phyloP scores from a whole-genome alignment of 2,113 vertebrate genomes.

The Brachypteracias leptosomus region DNA sequence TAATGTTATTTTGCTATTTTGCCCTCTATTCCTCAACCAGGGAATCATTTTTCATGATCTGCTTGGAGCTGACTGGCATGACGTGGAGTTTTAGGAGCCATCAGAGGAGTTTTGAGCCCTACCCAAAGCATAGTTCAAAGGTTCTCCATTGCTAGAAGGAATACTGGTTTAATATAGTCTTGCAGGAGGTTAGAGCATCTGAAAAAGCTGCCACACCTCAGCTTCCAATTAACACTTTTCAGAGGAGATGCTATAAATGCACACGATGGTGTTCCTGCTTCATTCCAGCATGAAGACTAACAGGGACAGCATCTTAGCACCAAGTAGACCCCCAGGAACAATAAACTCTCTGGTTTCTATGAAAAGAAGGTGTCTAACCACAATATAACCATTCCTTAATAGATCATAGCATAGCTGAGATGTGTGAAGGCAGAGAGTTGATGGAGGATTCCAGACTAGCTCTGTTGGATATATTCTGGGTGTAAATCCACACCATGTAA shows the following conservation, averaged over 20 bases:
- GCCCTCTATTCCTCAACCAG: neutral
- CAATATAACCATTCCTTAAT: neutral
- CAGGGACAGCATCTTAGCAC: neutral
- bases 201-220: neutral
- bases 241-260: neutral
- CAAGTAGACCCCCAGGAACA: neutral
- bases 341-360: neutral
- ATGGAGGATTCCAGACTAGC: neutral
- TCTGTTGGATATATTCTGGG: neutral
- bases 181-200: neutral
- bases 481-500: neutral
- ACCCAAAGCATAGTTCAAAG: neutral
- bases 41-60: neutral
- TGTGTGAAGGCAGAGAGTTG: neutral
- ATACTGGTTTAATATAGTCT: neutral
- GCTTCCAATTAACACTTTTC: conserved; percentile 16
- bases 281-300: neutral
- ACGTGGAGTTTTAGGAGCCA: neutral
- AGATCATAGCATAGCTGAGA: neutral
- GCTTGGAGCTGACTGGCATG: neutral
- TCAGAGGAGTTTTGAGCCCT: neutral
- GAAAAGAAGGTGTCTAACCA: neutral
- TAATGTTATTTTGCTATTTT: neutral
- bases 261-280: rapidly evolving
- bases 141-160: neutral